Evolutionary conservation across 2,888 invertebrate genomes (phyloP).

Genomic region (Epinotia ramella): DNA sequence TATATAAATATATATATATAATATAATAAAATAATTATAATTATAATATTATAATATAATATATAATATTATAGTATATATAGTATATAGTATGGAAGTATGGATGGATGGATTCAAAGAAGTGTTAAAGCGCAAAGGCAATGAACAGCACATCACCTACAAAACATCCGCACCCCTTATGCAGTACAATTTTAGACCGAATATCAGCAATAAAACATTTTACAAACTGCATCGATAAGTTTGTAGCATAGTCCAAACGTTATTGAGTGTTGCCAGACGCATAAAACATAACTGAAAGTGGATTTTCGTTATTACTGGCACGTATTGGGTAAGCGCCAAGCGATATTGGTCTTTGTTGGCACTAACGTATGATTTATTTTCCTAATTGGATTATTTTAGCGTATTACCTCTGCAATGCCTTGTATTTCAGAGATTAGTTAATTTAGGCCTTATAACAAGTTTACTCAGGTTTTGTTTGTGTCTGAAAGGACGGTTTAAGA

Average conservation of each 20-base stretch:
- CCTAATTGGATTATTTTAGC: conserved; percentile 4
- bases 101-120: too few species aligned
- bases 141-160: too few species aligned
- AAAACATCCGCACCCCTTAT: background rate
- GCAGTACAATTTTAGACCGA: background rate
- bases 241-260: conserved; percentile 52
- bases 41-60: too few species aligned
- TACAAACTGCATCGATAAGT: conserved; percentile 31
- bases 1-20: too few species aligned
- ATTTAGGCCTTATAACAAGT: conserved; percentile 9
- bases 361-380: conserved; percentile 36
- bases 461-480: conserved; percentile 1
- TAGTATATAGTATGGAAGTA: too few species aligned
- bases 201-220: conserved; percentile 10
- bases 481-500: background rate
- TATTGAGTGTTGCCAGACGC: conserved; percentile 66
- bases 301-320: conserved; percentile 70
- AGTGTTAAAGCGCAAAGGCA: conserved; percentile 52
- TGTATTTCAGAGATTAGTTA: conserved; percentile 17
- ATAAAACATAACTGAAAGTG: conserved; percentile 73
- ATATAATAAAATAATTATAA: too few species aligned
- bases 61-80: too few species aligned
- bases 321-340: conserved; percentile 63
- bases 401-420: background rate
- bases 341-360: conserved; percentile 62